Conservation (phyloP, 2,113 vertebrate genomes). For the Gymnocephalus cernua region DNA sequence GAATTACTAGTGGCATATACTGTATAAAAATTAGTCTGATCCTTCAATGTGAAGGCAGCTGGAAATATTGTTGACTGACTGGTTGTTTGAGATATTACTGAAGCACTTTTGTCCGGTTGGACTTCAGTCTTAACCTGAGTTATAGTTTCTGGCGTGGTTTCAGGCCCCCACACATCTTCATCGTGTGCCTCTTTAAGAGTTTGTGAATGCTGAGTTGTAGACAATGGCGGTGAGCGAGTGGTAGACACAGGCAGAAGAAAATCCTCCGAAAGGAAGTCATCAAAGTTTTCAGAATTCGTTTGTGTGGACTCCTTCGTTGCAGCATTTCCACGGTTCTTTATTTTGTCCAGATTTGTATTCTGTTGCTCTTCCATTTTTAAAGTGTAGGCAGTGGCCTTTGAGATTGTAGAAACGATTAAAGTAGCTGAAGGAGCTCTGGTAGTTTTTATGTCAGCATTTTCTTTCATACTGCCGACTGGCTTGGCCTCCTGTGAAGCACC, state of each 20-base stretch:
- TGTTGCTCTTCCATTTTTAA: neutral
- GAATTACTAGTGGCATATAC: conserved; percentile 13
- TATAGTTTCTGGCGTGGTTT: conserved; percentile 7
- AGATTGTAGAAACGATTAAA: neutral
- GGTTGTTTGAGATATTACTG: conserved; percentile 44
- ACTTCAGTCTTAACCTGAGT: conserved; percentile 46
- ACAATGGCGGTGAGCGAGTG: conserved; percentile 36
- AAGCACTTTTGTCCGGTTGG: conserved; percentile 18
- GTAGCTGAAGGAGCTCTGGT: conserved; percentile 38
- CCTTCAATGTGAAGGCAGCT: conserved; percentile 12
- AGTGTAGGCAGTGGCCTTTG: conserved; percentile 6
- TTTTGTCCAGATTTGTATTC: neutral
- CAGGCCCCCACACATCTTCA: conserved; percentile 28
- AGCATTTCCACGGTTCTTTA: neutral
- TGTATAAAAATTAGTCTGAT: conserved; percentile 13
- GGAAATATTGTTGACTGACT: conserved; percentile 13
- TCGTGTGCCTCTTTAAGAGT: conserved; percentile 6
- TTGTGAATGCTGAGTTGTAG: conserved; percentile 46
- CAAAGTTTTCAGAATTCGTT: conserved; percentile 27
- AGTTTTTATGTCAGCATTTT: conserved; percentile 18
- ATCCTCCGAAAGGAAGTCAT: conserved; percentile 62
- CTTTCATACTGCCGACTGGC: conserved; percentile 32
- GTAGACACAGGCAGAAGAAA: conserved; percentile 69
- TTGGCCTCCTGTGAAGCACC: conserved; percentile 24
- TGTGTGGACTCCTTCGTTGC: neutral